phyloP scores from a whole-genome alignment of 2,888 invertebrate species.

The Periphyllus acericola region DNA sequence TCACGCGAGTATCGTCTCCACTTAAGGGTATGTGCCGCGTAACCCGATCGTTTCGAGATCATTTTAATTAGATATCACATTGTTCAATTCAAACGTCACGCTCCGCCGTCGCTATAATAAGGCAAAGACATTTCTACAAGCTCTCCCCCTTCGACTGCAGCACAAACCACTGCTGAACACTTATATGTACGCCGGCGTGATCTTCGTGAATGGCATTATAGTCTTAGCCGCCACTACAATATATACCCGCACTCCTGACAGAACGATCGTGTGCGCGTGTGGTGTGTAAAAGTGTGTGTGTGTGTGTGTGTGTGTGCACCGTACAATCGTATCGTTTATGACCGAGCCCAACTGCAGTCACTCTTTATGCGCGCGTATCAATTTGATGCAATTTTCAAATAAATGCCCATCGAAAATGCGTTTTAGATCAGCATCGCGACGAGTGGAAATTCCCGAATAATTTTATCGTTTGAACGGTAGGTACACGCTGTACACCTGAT shows the following conservation, averaged over 20 bases:
- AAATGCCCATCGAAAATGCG: neutral
- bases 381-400: slow-evolving; percentile 40
- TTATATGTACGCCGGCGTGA: neutral
- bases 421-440: neutral
- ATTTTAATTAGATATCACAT: slow-evolving; percentile 60
- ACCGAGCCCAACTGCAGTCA: neutral
- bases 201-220: slow-evolving; percentile 45
- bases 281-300: neutral
- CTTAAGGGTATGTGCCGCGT: neutral
- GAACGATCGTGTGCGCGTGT: neutral
- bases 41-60: slow-evolving; percentile 9
- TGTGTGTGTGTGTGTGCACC: neutral
- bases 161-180: neutral
- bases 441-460: neutral
- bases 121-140: slow-evolving; percentile 34
- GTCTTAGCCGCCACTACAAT: neutral
- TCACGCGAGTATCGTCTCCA: neutral
- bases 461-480: too few species aligned
- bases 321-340: neutral
- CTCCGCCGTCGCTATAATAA: slow-evolving; percentile 18
- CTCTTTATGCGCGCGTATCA: neutral
- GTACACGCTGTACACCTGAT: too few species aligned
- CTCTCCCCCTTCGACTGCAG: neutral
- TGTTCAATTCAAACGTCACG: slow-evolving; percentile 61
- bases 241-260: neutral